These are phyloP conservation scores for Pachyrhynchus sulphureomaculatus DNA, from an alignment of 1,140 invertebrate species.

Conservation along the genomic window DNA sequence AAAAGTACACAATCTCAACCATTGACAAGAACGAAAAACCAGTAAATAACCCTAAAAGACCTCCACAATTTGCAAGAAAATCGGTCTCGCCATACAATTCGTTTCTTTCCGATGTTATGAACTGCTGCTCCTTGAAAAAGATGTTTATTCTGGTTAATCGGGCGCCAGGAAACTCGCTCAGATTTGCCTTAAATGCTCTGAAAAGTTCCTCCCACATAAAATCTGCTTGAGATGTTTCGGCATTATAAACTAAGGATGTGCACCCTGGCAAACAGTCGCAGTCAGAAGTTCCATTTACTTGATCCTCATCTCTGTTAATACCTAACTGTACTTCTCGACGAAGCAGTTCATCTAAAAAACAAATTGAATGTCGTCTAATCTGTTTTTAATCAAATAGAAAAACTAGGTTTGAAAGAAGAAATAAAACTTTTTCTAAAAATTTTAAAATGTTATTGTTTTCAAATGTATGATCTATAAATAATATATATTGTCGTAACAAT, in stretches of 20 bases:
- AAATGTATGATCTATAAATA: too few relatives aligned
- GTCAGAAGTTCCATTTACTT: constrained; percentile 22
- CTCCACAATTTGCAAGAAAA: constrained; percentile 67
- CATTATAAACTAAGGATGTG: constrained; percentile 65
- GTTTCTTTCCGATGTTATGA: constrained; percentile 62
- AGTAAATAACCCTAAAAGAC: constrained; percentile 65
- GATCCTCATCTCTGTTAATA: constrained; percentile 9
- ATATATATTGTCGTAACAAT: too few relatives aligned
- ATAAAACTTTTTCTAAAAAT: too few relatives aligned
- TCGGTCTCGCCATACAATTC: constrained; percentile 65
- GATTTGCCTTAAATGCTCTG: constrained; percentile 40
- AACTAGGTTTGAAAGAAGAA: neutral
- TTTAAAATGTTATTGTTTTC: too few relatives aligned
- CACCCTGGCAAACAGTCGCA: constrained; percentile 70
- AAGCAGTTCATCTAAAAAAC: constrained; percentile 56
- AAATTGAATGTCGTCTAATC: neutral
- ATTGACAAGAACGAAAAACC: constrained; percentile 68
- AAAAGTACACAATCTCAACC: constrained; percentile 66
- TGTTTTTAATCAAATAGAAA: neutral
- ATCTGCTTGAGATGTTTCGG: constrained; percentile 67
- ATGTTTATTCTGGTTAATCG: constrained; percentile 52
- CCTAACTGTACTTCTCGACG: constrained; percentile 56
- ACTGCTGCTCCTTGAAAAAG: constrained; percentile 66
- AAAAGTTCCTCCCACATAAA: constrained; percentile 51
- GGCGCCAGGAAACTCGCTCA: constrained; percentile 49